Evolutionary conservation across 1,140 invertebrate species (phyloP), one percentile per base, ranked within the genome.

Genomic region (Brachionus sp.): DNA sequence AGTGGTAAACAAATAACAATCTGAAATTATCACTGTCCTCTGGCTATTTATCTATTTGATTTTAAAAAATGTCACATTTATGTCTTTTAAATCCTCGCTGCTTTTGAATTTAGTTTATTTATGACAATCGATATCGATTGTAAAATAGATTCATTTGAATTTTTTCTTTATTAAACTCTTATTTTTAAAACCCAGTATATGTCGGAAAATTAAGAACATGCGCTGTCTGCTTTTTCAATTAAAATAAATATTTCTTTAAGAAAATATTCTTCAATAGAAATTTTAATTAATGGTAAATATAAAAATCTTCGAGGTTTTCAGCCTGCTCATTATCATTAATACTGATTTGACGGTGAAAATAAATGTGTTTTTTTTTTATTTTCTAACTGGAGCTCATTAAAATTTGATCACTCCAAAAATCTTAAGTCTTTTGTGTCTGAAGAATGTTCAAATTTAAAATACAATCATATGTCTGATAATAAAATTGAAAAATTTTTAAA

Each of bases 1-100:
- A 66, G 64, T 33, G 64, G 64, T 66, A 66, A 66, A 66, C 33
- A 66, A 66, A 66, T 64, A 64, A 23, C 10, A 12, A 33, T 66
- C 29, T 25, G n/a, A 66, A 37, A n/a, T 37, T 5, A 70, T n/a
- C 37, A 70, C 5, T 37, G 37, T 39, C 64, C 29, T 39, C 37
- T 70, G 29, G 66, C 66, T 39, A 70, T 70, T 23, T 70, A 70
- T 70, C 66, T 70, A 39, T 70, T 70, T 70, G 66, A 70, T 70
- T 70, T 70, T 39, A 35, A 3, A 70, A 37, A 70, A 37, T 70
- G 66, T 70, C 33, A 70, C 66, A 70, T 70, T 70, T 39, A 9
- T 70, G 16, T 39, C 66, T 0, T 44, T 70, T 39, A 39, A 39
- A 6, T 39, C 7, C 37, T 70, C n/a, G 33, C 64, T 66, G 16